These are phyloP conservation scores for Gopherus flavomarginatus DNA, from an alignment of 2,113 vertebrate species.

Conservation along the genomic window DNA sequence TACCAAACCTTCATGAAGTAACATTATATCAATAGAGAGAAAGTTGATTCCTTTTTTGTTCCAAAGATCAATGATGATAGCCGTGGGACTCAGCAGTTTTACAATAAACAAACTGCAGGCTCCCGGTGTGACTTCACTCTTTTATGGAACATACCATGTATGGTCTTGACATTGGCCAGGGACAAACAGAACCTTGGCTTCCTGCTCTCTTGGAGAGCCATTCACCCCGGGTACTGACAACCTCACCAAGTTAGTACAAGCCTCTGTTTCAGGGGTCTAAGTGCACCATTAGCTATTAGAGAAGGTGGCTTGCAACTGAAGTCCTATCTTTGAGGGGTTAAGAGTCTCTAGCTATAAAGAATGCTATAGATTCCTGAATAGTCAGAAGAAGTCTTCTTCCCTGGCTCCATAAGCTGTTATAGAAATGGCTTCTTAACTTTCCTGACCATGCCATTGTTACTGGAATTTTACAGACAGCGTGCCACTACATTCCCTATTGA, in stretches of 20 bases:
- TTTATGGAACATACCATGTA: not conserved
- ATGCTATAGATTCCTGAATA: not conserved
- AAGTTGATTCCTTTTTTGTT: not conserved
- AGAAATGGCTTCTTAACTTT: not conserved
- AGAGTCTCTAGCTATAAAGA: not conserved
- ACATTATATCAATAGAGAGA: not conserved
- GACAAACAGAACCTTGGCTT: not conserved
- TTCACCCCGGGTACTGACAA: not conserved
- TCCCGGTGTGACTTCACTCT: not conserved
- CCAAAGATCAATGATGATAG: not conserved
- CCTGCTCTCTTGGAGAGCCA: not conserved
- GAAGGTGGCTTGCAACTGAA: not conserved
- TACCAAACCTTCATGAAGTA: not conserved
- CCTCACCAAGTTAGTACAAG: not conserved
- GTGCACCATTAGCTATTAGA: fast-evolving
- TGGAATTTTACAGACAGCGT: not conserved
- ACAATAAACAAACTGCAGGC: not conserved
- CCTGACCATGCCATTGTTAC: fast-evolving
- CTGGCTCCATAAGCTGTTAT: not conserved
- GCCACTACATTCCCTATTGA: not conserved
- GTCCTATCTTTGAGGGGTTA: not conserved
- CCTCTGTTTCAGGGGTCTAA: fast-evolving
- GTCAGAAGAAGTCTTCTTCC: not conserved
- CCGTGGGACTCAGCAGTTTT: not conserved
- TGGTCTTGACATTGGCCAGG: not conserved